A percentile compares a stretch with the other conserved stretches of the same genome.
These are phyloP conservation scores for Pyrrhosoma nymphula DNA, from an alignment of 2,888 invertebrate species.

Conservation along the genomic window DNA sequence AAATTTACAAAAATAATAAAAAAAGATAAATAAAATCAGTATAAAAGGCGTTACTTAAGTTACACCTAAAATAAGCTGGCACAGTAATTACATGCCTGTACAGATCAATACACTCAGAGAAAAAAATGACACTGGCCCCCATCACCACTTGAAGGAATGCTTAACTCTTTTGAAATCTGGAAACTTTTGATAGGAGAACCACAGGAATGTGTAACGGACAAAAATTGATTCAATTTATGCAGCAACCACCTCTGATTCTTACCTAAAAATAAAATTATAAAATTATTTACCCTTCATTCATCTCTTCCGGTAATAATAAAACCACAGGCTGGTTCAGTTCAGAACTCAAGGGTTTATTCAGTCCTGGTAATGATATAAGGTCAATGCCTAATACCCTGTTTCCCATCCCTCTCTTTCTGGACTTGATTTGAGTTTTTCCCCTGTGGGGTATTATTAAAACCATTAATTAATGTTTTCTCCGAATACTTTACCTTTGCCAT, in stretches of 20 bases:
- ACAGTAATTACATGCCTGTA: neutral
- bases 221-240: too few species aligned
- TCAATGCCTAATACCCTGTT: slow-evolving; percentile 14
- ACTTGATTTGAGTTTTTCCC: neutral
- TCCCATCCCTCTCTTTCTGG: neutral
- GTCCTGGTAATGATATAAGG: neutral
- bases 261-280: neutral
- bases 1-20: slow-evolving; percentile 12
- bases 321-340: neutral
- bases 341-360: neutral
- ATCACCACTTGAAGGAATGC: neutral
- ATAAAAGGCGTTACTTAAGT: neutral
- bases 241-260: neutral
- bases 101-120: neutral
- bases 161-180: neutral
- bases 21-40: neutral
- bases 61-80: neutral
- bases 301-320: neutral
- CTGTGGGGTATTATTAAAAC: neutral
- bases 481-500: too few species aligned
- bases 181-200: neutral
- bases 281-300: neutral
- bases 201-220: neutral
- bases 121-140: slow-evolving; percentile 24
- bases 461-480: neutral